These are phyloP conservation scores for Gobionotothen gibberifrons DNA, from an alignment of 2,797 vertebrate genomes.

Conservation along the genomic window DNA sequence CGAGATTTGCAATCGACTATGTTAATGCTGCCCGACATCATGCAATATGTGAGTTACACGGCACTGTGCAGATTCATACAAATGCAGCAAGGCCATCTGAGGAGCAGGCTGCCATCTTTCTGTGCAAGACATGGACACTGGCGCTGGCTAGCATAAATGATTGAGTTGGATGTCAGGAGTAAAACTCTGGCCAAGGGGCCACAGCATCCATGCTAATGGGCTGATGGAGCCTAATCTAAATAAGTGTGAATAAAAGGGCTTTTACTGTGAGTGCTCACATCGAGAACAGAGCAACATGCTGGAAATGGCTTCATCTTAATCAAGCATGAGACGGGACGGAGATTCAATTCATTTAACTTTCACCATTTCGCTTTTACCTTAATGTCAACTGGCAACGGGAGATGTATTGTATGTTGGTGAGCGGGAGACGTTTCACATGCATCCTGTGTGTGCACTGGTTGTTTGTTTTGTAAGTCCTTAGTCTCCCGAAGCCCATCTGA, in stretches of 20 bases:
- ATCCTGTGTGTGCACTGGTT: slow-evolving; percentile 4
- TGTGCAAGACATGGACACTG: slow-evolving; percentile 64
- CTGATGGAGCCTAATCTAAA: slow-evolving; percentile 74
- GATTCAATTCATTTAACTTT: slow-evolving; percentile 53
- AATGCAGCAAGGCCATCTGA: slow-evolving; percentile 54
- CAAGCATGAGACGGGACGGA: slow-evolving; percentile 30
- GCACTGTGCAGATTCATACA: slow-evolving; percentile 48
- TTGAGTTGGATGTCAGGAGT: slow-evolving; percentile 77
- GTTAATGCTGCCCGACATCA: slow-evolving; percentile 24
- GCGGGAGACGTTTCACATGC: slow-evolving; percentile 2
- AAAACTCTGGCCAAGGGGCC: slow-evolving; percentile 67
- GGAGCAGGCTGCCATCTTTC: slow-evolving; percentile 62
- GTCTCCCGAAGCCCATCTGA: slow-evolving; percentile 73
- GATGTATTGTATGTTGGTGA: background rate
- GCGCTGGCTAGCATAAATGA: slow-evolving; percentile 70
- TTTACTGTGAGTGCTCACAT: slow-evolving; percentile 65
- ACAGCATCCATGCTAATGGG: slow-evolving; percentile 73
- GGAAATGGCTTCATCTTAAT: slow-evolving; percentile 56
- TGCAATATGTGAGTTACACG: slow-evolving; percentile 31
- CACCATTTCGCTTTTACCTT: slow-evolving; percentile 33
- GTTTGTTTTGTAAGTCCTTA: slow-evolving; percentile 68
- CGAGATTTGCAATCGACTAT: background rate
- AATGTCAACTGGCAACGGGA: slow-evolving; percentile 4
- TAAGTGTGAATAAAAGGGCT: slow-evolving; percentile 74
- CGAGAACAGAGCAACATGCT: slow-evolving; percentile 45